Percentiles rank a stretch among this genome's conserved stretches.
phyloP scores from a whole-genome alignment of 2,113 vertebrate species.

The Parotia lawesii region DNA sequence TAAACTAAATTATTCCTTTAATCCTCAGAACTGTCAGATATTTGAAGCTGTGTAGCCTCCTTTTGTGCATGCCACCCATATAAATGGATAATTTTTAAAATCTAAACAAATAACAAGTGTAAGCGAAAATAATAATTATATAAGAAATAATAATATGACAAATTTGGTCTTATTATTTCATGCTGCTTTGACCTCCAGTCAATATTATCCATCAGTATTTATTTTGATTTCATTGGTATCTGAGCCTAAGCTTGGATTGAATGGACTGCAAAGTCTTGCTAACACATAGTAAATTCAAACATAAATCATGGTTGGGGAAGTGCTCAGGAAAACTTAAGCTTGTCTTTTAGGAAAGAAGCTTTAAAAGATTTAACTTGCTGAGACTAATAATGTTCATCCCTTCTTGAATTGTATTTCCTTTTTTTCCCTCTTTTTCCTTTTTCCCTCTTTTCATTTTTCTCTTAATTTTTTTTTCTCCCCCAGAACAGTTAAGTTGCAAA shows the following conservation, averaged over 20 bases:
- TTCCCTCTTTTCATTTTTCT: neutral
- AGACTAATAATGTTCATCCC: neutral
- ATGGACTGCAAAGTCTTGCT: neutral
- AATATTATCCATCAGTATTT: neutral
- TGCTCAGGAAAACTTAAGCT: conserved; percentile 8
- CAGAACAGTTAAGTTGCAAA: neutral
- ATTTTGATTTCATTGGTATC: neutral
- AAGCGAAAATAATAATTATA: neutral
- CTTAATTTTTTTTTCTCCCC: too few relatives aligned
- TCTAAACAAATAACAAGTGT: neutral
- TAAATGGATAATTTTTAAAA: neutral
- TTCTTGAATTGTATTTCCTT: neutral
- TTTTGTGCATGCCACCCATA: neutral
- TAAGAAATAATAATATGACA: neutral
- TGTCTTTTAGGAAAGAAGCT: neutral
- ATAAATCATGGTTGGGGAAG: conserved; percentile 4
- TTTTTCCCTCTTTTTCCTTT: rapidly evolving
- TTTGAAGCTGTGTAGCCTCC: neutral
- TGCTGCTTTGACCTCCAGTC: neutral
- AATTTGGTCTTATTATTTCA: neutral
- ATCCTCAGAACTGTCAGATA: neutral
- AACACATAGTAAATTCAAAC: conserved; percentile 24
- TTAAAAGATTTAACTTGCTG: conserved; percentile 12
- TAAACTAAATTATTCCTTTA: neutral
- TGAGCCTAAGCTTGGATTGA: neutral